Evolutionary conservation across 2,888 invertebrate genomes (phyloP).

Genomic region (Amphipoea lucens): DNA sequence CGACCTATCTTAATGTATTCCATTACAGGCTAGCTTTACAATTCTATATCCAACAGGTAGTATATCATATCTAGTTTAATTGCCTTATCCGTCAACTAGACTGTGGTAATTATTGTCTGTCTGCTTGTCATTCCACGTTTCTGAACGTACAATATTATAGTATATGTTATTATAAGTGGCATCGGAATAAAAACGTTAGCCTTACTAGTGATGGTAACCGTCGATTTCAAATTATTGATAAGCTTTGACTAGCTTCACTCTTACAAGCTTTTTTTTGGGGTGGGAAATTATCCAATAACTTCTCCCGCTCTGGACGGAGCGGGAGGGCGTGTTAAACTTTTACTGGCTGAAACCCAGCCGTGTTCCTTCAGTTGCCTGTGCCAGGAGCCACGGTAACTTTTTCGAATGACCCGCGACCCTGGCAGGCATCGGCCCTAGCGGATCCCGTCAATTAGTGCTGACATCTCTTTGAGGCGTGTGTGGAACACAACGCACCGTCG

Average conservation of each 20-base stretch:
- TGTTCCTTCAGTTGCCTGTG: too few species aligned
- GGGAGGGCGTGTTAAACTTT: too few species aligned
- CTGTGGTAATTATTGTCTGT: slow-evolving; percentile 27
- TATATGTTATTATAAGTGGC: not conserved
- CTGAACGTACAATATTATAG: slow-evolving; percentile 3
- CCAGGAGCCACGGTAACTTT: too few species aligned
- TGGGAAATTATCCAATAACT: too few species aligned
- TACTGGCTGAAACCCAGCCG: too few species aligned
- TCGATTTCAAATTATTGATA: not conserved
- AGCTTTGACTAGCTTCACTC: not conserved
- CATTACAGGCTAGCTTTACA: slow-evolving; percentile 8
- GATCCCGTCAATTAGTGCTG: too few species aligned
- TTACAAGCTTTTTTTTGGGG: too few species aligned
- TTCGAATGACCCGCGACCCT: too few species aligned
- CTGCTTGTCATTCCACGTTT: slow-evolving; percentile 21
- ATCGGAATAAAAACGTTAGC: not conserved
- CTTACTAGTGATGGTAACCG: not conserved
- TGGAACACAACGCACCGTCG: too few species aligned
- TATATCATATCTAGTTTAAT: slow-evolving; percentile 50
- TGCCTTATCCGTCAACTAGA: slow-evolving; percentile 49
- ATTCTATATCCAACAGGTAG: slow-evolving; percentile 26
- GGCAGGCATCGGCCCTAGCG: too few species aligned
- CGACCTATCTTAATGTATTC: slow-evolving; percentile 45
- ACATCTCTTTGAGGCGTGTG: too few species aligned
- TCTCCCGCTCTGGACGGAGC: too few species aligned